Conservation (phyloP, 2,888 invertebrate species). For the Aplocera efformata region DNA sequence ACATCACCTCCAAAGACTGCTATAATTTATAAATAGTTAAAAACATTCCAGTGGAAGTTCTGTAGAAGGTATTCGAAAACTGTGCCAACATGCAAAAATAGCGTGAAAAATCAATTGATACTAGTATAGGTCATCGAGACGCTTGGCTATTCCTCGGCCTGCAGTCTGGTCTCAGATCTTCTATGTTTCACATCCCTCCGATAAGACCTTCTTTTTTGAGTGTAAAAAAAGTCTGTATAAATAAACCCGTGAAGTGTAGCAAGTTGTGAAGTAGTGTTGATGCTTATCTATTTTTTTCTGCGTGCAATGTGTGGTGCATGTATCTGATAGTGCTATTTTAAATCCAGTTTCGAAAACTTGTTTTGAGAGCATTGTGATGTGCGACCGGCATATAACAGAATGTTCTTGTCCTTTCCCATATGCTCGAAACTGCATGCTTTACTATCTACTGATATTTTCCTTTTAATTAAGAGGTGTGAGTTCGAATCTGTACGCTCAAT, state of each 20-base stretch:
- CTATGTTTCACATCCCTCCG: slow-evolving; percentile 50
- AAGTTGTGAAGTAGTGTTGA: slow-evolving; percentile 23
- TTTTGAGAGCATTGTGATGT: slow-evolving; percentile 4
- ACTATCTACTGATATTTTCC: slow-evolving; percentile 1
- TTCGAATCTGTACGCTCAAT: neutral
- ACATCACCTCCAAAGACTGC: too few species aligned
- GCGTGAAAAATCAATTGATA: slow-evolving; percentile 72
- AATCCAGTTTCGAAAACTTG: slow-evolving; percentile 29
- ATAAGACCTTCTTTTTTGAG: slow-evolving; percentile 11
- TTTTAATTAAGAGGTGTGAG: slow-evolving; percentile 3
- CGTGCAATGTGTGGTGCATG: slow-evolving; percentile 49
- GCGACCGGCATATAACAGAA: neutral
- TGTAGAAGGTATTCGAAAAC: slow-evolving; percentile 31
- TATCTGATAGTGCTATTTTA: slow-evolving; percentile 32
- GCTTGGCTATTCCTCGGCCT: slow-evolving; percentile 48
- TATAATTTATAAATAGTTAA: slow-evolving; percentile 2
- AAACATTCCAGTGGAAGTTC: slow-evolving; percentile 7
- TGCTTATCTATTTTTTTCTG: slow-evolving; percentile 34
- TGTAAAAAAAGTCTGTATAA: slow-evolving; percentile 1
- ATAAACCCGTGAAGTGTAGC: slow-evolving; percentile 8
- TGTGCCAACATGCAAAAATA: slow-evolving; percentile 72
- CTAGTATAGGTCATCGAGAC: slow-evolving; percentile 43
- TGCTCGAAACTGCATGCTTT: slow-evolving; percentile 6
- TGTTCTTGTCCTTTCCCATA: slow-evolving; percentile 3
- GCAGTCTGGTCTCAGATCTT: slow-evolving; percentile 58